These are phyloP conservation scores for Egretta garzetta DNA, from an alignment of 2,113 vertebrate genomes.

Conservation along the genomic window DNA sequence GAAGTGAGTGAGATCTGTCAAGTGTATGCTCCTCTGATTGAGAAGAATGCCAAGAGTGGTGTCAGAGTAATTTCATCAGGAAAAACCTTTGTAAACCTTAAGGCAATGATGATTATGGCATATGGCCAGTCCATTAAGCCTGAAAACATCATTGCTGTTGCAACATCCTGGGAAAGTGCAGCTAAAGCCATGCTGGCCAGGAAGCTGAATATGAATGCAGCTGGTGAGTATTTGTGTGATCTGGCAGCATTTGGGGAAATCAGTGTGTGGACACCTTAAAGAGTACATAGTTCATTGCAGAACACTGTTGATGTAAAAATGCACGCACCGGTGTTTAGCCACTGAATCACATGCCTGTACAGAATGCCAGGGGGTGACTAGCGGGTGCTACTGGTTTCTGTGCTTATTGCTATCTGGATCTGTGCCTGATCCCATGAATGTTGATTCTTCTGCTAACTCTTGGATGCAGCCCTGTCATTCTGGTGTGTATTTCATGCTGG, in stretches of 20 bases:
- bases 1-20: conserved; percentile 70
- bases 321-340: not conserved
- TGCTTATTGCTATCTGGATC: not conserved
- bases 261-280: not conserved
- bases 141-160: conserved; percentile 78
- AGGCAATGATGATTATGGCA: conserved; percentile 76
- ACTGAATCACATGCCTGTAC: not conserved
- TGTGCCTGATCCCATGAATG: not conserved
- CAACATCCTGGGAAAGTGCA: conserved; percentile 80
- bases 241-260: not conserved
- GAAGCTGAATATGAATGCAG: conserved; percentile 75
- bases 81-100: conserved; percentile 82
- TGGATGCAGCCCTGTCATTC: not conserved
- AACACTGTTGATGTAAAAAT: not conserved
- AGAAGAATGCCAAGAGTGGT: conserved; percentile 74
- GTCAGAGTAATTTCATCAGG: conserved; percentile 86
- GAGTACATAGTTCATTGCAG: not conserved
- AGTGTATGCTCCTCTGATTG: conserved; percentile 80
- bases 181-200: conserved; percentile 81
- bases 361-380: not conserved
- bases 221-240: conserved; percentile 73
- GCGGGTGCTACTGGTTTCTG: not conserved
- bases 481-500: not conserved
- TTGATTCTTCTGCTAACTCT: not conserved
- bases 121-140: conserved; percentile 68